Conservation (phyloP, 2,113 vertebrate species). For the Platanista minor region DNA sequence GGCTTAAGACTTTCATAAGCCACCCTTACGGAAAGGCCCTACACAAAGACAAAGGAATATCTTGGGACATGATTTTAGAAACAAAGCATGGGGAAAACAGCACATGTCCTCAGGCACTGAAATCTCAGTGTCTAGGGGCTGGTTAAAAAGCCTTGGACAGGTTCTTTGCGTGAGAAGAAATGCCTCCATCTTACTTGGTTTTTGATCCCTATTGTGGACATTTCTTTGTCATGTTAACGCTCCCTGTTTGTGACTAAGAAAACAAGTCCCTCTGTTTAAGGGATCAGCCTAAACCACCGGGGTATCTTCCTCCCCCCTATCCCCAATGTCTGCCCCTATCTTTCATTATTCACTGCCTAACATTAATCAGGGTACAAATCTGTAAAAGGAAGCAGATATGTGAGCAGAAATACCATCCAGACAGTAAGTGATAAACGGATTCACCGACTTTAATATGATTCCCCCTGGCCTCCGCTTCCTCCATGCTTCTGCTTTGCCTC, state of each 20-base stretch:
- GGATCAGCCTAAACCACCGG: constrained; percentile 36
- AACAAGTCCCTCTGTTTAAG: constrained; percentile 36
- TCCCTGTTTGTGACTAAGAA: constrained; percentile 14
- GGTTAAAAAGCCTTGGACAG: background rate
- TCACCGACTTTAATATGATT: constrained; percentile 74
- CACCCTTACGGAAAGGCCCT: background rate
- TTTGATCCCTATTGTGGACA: background rate
- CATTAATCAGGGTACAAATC: constrained; percentile 64
- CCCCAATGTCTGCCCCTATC: constrained; percentile 46
- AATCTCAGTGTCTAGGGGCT: background rate
- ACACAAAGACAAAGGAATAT: background rate
- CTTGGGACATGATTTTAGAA: background rate
- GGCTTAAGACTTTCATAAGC: background rate
- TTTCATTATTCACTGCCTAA: constrained; percentile 63
- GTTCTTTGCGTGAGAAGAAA: background rate
- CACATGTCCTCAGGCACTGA: background rate
- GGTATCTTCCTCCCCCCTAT: background rate
- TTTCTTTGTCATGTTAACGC: constrained; percentile 3
- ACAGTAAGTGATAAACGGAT: constrained; percentile 75
- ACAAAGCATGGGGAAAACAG: background rate
- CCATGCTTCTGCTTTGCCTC: constrained; percentile 65
- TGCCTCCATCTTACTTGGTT: background rate
- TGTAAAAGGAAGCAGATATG: constrained; percentile 68
- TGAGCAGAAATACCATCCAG: constrained; percentile 66
- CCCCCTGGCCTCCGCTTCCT: constrained; percentile 68